Percentiles rank a stretch among this genome's conserved stretches.
These are phyloP conservation scores for Propsilocerus akamusi DNA, from an alignment of 1,140 invertebrate genomes.

Conservation along the genomic window DNA sequence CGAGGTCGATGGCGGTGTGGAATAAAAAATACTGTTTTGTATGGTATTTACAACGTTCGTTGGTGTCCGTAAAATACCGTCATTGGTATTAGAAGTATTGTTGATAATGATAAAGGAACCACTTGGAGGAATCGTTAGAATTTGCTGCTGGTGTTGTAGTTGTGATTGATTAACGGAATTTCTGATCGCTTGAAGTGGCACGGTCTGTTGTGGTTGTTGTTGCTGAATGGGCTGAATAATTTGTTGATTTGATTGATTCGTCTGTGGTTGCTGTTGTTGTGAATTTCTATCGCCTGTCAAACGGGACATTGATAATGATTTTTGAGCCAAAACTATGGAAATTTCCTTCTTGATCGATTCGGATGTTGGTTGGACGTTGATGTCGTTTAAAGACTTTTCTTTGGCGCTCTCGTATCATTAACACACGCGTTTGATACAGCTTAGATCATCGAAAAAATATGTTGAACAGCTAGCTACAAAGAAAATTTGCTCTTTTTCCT, in stretches of 20 bases:
- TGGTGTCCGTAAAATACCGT: neutral
- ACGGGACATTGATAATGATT: neutral
- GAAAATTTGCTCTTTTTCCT: too few relatives aligned
- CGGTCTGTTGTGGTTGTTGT: neutral
- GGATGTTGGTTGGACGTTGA: too few relatives aligned
- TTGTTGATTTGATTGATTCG: neutral
- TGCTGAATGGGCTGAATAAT: neutral
- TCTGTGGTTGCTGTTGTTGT: neutral
- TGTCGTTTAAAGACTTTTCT: too few relatives aligned
- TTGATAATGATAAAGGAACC: neutral
- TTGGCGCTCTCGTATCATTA: too few relatives aligned
- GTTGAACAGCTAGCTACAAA: too few relatives aligned
- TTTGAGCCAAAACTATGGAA: too few relatives aligned
- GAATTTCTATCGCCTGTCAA: neutral
- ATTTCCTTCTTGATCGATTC: too few relatives aligned
- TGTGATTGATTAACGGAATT: too few relatives aligned
- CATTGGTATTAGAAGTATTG: neutral
- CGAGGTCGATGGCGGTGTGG: neutral
- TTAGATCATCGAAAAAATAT: too few relatives aligned
- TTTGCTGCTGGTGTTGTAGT: neutral
- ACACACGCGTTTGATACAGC: too few relatives aligned
- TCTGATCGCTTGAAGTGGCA: neutral
- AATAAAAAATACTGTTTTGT: conserved; percentile 1
- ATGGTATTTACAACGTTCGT: neutral
- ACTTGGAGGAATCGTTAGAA: neutral